These are phyloP conservation scores for Acleris cristana DNA, from an alignment of 2,888 invertebrate genomes.

Conservation along the genomic window DNA sequence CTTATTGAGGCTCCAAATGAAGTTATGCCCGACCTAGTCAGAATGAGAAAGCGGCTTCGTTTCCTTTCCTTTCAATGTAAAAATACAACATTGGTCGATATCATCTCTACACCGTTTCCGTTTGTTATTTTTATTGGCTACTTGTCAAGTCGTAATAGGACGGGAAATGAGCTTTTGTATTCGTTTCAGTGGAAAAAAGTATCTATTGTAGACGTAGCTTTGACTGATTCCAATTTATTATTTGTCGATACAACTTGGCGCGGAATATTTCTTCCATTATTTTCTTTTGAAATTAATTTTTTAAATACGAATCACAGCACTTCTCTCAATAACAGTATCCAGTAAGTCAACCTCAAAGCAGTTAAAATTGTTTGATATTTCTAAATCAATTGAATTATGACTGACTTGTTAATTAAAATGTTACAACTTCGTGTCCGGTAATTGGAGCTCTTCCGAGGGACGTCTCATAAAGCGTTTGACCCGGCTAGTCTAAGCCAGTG, in stretches of 20 bases:
- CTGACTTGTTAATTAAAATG: conserved; percentile 18
- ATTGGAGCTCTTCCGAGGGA: conserved; percentile 14
- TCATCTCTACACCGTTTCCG: conserved; percentile 26
- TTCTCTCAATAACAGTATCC: too few relatives aligned
- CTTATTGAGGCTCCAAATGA: too few relatives aligned
- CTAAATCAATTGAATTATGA: conserved; percentile 9
- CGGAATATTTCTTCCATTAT: not conserved
- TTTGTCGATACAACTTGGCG: conserved; percentile 2
- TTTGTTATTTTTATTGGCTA: conserved; percentile 39
- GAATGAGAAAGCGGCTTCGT: conserved; percentile 3
- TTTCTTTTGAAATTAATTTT: not conserved
- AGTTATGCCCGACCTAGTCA: too few relatives aligned
- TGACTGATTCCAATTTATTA: conserved; percentile 29
- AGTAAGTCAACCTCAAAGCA: too few relatives aligned
- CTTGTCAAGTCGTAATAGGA: conserved; percentile 38
- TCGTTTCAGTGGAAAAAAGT: conserved; percentile 29
- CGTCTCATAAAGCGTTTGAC: conserved; percentile 21
- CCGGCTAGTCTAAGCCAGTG: conserved; percentile 51
- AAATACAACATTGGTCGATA: conserved; percentile 27
- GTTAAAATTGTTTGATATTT: conserved; percentile 8
- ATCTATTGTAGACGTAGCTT: conserved; percentile 27
- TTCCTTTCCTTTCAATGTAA: conserved; percentile 10
- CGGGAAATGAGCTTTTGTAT: conserved; percentile 37
- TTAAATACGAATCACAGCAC: not conserved
- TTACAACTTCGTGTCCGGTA: conserved; percentile 12